These are phyloP conservation scores for Luperina nickerlii DNA, from an alignment of 2,888 invertebrate genomes.

Conservation along the genomic window DNA sequence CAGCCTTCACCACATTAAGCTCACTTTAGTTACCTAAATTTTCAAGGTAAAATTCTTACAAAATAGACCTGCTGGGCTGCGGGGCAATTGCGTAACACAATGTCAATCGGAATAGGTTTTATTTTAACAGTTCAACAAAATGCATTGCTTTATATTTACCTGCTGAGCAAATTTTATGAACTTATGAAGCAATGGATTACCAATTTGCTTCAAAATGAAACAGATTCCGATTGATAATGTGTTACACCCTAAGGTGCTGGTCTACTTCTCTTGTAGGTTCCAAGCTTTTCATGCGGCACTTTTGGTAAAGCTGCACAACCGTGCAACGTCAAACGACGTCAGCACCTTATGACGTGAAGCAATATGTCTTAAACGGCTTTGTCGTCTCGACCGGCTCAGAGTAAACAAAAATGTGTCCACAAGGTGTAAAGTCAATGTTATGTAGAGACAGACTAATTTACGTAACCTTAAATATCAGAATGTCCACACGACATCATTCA, in stretches of 20 bases:
- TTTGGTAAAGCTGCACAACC: neutral
- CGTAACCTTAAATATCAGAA: constrained; percentile 1
- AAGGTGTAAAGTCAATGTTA: constrained; percentile 33
- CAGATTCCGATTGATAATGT: too few relatives aligned
- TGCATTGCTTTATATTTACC: too few relatives aligned
- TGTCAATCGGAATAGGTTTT: too few relatives aligned
- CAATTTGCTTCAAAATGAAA: too few relatives aligned
- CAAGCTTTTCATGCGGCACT: neutral
- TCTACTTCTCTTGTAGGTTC: neutral
- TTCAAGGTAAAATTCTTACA: neutral
- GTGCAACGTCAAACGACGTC: neutral
- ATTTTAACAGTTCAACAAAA: too few relatives aligned
- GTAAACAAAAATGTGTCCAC: constrained; percentile 16
- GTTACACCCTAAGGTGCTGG: neutral
- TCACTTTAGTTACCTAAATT: neutral
- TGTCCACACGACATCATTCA: neutral
- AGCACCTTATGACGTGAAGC: neutral
- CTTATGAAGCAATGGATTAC: too few relatives aligned
- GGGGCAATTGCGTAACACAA: too few relatives aligned
- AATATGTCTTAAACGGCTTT: constrained; percentile 11
- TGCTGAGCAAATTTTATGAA: too few relatives aligned
- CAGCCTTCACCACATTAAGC: neutral
- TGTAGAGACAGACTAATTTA: neutral
- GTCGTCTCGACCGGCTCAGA: constrained; percentile 4
- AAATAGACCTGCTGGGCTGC: neutral